Conservation (phyloP, 2,888 invertebrate genomes). For the Litoditis marina region DNA sequence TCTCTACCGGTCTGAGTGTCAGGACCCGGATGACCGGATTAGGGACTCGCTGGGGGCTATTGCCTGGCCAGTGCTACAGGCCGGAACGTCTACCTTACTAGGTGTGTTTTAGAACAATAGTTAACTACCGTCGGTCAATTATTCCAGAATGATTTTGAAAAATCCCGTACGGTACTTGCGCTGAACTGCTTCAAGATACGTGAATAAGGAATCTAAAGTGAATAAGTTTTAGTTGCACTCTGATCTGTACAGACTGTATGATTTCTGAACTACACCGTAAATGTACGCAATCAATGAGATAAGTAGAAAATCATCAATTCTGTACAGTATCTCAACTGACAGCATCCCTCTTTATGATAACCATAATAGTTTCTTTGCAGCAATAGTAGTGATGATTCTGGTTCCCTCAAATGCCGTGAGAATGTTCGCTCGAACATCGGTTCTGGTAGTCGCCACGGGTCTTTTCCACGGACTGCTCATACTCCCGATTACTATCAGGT, state of each 20-base stretch:
- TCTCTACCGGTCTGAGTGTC: constrained; percentile 44
- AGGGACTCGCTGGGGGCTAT: constrained; percentile 59
- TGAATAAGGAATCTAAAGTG: too few relatives aligned
- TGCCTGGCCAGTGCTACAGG: constrained; percentile 61
- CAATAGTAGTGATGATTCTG: constrained; percentile 53
- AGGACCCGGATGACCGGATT: constrained; percentile 41
- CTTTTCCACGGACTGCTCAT: constrained; percentile 59
- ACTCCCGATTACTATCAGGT: constrained; percentile 56
- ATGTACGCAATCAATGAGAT: neutral
- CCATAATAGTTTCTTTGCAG: constrained; percentile 12
- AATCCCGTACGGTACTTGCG: too few relatives aligned
- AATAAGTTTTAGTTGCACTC: too few relatives aligned
- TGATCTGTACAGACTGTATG: too few relatives aligned
- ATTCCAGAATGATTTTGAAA: too few relatives aligned
- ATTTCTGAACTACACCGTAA: too few relatives aligned
- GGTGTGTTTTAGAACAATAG: constrained; percentile 11
- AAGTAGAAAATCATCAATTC: neutral
- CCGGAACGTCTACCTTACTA: constrained; percentile 55
- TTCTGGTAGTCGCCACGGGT: constrained; percentile 58
- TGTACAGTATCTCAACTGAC: neutral
- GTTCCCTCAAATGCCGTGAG: constrained; percentile 60
- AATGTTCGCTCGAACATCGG: constrained; percentile 58
- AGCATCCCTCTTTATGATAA: neutral
- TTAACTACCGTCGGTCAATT: neutral
- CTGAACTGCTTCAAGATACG: too few relatives aligned